Base-by-base conservation (phyloP, 1,140 invertebrate species). In the Macrocentrus cingulum region DNA sequence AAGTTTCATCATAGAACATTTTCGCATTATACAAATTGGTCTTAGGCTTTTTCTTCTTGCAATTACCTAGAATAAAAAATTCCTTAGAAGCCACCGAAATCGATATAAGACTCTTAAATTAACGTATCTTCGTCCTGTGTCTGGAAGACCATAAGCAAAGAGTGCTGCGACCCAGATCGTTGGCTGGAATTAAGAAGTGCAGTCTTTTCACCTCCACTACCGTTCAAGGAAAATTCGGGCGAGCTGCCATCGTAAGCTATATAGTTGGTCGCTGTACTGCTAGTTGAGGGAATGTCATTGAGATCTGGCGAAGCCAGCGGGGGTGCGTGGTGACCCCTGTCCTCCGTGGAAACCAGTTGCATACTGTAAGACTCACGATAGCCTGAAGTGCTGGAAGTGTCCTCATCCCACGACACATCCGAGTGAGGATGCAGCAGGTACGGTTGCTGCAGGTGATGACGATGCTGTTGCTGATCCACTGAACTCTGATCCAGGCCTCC, bases 381-480 rank as follows among this genome's bases (percentile, higher is more conserved):
- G 37, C 89, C 90, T 0, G 90, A 92, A 1, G 89, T 92, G 48
- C 89, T 91, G 0, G 89, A 91, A 0, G 90, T 78, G 59, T 91
- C 90, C 63, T 90, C 90, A 68, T 92, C 89, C 84, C 88, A 91
- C 0, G 88, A 90, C 0, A 77, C 63, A 15, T 82, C 80, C 0
- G 77, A 78, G 23, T 68, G 70, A 2, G 68, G 71, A 51, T 66
- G 64, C 15, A 67, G 65, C 7, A 64, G 59, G 20, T 63, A 63
- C 0, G 57, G 53, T 22, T 63, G 61, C n/a, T 73, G 66, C 22
- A 69, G 65, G 15, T 72, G 66, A 25, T 71, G 72, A 1, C 67
- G 62, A 2, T 63, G 65, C 4, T 69, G 59, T 8, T 66, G 64
- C 9, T 68, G 63, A 5, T 68, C 66, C 22, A 29, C 59, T 0